These are phyloP conservation scores for Theristicus caerulescens DNA, from an alignment of 2,113 vertebrate genomes.

Conservation along the genomic window DNA sequence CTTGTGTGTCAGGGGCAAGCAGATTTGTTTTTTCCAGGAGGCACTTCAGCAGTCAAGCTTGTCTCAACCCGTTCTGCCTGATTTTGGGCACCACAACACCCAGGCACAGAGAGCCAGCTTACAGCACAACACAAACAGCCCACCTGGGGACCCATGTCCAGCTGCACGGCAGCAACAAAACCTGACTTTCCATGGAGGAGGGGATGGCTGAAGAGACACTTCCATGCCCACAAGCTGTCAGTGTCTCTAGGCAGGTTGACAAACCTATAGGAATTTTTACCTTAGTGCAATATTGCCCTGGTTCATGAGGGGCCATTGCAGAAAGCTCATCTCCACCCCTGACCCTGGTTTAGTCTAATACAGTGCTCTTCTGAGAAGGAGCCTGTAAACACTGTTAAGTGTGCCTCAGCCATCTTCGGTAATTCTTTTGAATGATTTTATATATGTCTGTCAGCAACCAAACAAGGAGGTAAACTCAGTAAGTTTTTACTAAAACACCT, in stretches of 20 bases:
- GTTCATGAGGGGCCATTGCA: neutral
- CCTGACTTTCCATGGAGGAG: neutral
- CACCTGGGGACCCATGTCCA: neutral
- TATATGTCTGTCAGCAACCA: neutral
- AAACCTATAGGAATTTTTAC: neutral
- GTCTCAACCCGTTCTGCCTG: neutral
- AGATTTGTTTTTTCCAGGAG: neutral
- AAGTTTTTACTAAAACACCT: neutral
- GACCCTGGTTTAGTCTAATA: neutral
- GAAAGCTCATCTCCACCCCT: neutral
- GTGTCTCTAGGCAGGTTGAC: fast-evolving
- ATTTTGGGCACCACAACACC: neutral
- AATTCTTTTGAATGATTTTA: neutral
- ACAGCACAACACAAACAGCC: neutral
- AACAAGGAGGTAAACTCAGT: neutral
- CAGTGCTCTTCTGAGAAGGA: neutral
- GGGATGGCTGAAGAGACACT: neutral
- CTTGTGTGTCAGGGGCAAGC: fast-evolving
- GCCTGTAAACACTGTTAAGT: neutral
- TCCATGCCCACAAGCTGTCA: neutral
- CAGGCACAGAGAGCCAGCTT: neutral
- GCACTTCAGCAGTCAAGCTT: neutral
- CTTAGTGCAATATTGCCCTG: neutral
- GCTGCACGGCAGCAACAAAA: neutral
- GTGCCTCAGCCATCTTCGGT: neutral